Conservation (phyloP, 2,888 invertebrate genomes). For the Sabatieria punctata region DNA sequence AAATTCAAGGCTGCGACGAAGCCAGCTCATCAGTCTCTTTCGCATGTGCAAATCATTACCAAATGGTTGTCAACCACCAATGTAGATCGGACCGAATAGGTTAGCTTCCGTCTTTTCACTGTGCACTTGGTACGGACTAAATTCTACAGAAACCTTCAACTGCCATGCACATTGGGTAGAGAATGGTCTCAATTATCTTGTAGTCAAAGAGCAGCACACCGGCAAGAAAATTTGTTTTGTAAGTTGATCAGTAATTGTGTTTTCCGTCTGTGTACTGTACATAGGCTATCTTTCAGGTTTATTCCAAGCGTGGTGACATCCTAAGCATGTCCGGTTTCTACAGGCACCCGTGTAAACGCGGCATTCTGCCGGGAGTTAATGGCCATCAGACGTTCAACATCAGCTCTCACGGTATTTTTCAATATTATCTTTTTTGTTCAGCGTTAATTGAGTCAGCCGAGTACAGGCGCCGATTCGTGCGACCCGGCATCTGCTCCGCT, state of each 20-base stretch:
- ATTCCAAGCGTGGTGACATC: neutral
- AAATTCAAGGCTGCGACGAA: neutral
- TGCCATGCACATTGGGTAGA: conserved; percentile 1
- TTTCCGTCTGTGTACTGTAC: neutral
- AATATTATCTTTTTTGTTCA: no score
- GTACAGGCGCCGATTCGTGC: no score
- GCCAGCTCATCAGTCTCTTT: neutral
- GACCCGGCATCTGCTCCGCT: no score
- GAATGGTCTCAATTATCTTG: neutral
- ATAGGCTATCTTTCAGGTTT: neutral
- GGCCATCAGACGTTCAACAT: neutral
- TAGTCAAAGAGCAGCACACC: conserved; percentile 1
- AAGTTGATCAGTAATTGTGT: neutral
- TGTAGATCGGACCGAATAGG: neutral
- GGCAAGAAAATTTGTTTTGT: neutral
- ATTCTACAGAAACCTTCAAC: neutral
- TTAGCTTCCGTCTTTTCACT: neutral
- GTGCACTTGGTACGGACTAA: neutral
- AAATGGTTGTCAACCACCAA: neutral
- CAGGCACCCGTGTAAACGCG: neutral
- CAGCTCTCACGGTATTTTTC: no score
- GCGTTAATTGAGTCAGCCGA: no score
- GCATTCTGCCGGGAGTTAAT: neutral
- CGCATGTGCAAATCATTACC: neutral
- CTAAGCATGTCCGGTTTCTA: neutral